Evolutionary conservation across 2,888 invertebrate species (phyloP).

Genomic region (Andrena bucephala): DNA sequence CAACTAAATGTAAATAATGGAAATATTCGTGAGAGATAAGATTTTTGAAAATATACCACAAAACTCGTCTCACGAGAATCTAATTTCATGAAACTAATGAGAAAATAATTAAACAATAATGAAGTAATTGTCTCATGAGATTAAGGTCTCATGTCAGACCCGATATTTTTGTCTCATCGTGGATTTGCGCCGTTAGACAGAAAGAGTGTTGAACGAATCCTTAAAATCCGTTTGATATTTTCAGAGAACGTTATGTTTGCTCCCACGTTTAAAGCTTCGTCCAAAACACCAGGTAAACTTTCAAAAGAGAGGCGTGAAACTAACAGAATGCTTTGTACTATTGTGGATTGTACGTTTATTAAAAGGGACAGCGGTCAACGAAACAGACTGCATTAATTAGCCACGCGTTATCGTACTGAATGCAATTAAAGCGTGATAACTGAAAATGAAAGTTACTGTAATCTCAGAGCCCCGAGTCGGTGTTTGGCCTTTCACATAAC

Average conservation of each 20-base stretch:
- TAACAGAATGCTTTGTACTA: constrained; percentile 52
- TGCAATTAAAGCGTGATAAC: not conserved
- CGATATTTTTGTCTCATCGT: too few species aligned
- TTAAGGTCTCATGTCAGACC: too few species aligned
- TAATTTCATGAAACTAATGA: too few species aligned
- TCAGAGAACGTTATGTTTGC: constrained; percentile 91
- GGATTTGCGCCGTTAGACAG: too few species aligned
- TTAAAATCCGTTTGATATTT: constrained; percentile 82
- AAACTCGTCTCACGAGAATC: too few species aligned
- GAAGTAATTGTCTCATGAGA: too few species aligned
- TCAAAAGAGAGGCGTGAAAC: constrained; percentile 50
- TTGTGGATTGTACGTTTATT: constrained; percentile 14
- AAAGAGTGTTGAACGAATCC: not conserved
- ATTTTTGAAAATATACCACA: too few species aligned
- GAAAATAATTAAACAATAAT: too few species aligned
- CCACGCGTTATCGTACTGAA: not conserved
- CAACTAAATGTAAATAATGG: too few species aligned
- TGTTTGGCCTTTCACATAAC: not conserved
- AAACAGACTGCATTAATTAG: not conserved
- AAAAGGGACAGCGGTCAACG: not conserved
- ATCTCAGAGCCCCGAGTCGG: not conserved
- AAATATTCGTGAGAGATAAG: too few species aligned
- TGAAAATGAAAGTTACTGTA: not conserved
- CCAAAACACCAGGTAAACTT: constrained; percentile 89
- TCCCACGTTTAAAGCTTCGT: constrained; percentile 93